Base-by-base conservation (phyloP, 2,888 invertebrate species). In the Coenonympha arcania region DNA sequence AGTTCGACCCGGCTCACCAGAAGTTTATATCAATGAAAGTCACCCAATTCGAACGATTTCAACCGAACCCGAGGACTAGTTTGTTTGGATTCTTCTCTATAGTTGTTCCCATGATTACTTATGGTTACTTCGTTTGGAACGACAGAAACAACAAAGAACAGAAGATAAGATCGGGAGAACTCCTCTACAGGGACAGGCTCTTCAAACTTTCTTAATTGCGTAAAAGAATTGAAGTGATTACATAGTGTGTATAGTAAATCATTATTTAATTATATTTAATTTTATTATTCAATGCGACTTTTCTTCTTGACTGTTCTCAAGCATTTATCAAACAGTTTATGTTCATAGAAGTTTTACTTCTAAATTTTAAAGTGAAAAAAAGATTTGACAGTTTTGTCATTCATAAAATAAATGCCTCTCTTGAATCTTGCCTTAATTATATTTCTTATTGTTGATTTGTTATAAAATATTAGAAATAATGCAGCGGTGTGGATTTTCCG, bases 1-100 rank as follows among this genome's bases (percentile, higher is more conserved):
- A 96, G 96, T 93, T 95, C 72, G 96, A 96, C 76, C 80, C 91
- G n/a, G 92, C 91, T 6, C 59, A 95, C 2, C 91, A 93, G 64
- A 89, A 93, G 45, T 94, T 89, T 68, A 83, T 90, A 68, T 89
- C 95, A 0, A 89, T 94, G 90, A 89, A 89, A 71, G 89, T 88
- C 0, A 89, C 88, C 5, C 79, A 88, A 43, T 89, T 85, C 56
- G 90, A 93, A 0, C 83, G 90, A 65, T 94, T 94, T 69, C 89
- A 87, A 65, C 90, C 93, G 0, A 91, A 89, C 20, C 77, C 81
- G 1, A 89, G 83, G 55, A 87, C 89, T 3, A 76, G 88, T 51
- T 59, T 87, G 30, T 70, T 84, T 50, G 90, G 89, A 40, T 59
- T 90, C 5, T 67, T 80, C 26, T 60, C 83, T 11, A 65, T 90